Evolutionary conservation across 1,140 invertebrate genomes (phyloP).

Genomic region (Drosophila melanica): DNA sequence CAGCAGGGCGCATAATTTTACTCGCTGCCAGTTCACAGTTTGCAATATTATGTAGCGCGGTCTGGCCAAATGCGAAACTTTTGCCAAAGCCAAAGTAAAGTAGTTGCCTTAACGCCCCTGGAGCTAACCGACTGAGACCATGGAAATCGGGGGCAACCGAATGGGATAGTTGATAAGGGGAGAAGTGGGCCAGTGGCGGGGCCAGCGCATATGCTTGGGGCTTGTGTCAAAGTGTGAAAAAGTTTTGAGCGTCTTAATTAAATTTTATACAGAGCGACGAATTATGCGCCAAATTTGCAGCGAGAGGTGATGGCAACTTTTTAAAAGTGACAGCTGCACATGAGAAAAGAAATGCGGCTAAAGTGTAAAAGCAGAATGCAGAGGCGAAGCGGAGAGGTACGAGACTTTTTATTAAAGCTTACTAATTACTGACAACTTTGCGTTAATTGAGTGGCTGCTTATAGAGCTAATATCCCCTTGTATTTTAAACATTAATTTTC

Average conservation of each 20-base stretch:
- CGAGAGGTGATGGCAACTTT: conserved; percentile 58
- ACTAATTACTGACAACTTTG: conserved; percentile 69
- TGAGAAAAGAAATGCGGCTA: conserved; percentile 41
- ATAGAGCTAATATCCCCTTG: conserved; percentile 32
- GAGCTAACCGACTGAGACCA: conserved; percentile 47
- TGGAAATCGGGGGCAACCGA: conserved; percentile 31
- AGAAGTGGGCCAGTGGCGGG: conserved; percentile 5
- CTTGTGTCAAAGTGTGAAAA: conserved; percentile 80
- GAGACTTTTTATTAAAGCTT: conserved; percentile 65
- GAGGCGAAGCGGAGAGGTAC: not conserved
- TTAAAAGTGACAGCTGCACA: conserved; percentile 78
- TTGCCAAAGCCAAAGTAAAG: conserved; percentile 70
- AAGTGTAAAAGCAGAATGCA: conserved; percentile 7
- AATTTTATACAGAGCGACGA: conserved; percentile 74
- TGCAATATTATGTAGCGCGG: conserved; percentile 55
- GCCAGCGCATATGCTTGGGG: conserved; percentile 67
- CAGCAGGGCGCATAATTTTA: conserved; percentile 77
- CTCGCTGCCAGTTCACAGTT: conserved; percentile 52
- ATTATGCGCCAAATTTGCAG: conserved; percentile 47
- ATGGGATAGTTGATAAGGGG: not conserved
- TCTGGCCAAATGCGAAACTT: conserved; percentile 52
- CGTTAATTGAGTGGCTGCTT: conserved; percentile 67
- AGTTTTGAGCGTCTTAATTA: conserved; percentile 80
- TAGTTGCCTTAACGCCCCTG: conserved; percentile 70
- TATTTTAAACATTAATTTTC: not conserved